phyloP scores from a whole-genome alignment of 2,888 invertebrate species.

The Lottia gigantea region DNA sequence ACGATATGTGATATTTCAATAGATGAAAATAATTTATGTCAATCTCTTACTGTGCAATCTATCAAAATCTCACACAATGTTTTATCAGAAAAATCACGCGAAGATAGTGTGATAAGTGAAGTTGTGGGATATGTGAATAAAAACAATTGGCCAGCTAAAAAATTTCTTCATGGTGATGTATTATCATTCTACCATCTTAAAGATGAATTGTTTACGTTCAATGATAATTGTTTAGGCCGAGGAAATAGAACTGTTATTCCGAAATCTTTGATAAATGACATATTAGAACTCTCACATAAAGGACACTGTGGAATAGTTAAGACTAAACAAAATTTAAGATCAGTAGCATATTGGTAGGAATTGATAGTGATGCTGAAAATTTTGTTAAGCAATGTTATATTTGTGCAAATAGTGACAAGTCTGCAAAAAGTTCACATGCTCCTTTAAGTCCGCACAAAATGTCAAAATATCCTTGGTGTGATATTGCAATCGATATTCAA shows the following conservation, averaged over 20 bases:
- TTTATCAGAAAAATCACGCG: background rate
- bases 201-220: conserved; percentile 6
- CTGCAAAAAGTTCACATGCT: background rate
- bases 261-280: background rate
- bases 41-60: background rate
- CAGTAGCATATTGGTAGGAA: conserved; percentile 23
- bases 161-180: conserved; percentile 1
- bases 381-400: conserved; percentile 13
- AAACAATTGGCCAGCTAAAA: conserved; percentile 20
- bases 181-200: conserved; percentile 16
- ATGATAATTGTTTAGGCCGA: conserved; percentile 5
- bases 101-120: conserved; percentile 13
- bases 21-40: background rate
- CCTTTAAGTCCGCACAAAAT: background rate
- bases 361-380: conserved; percentile 20
- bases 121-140: conserved; percentile 12
- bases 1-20: background rate
- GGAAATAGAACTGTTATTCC: conserved; percentile 15
- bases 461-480: background rate
- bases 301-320: conserved; percentile 18
- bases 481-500: background rate
- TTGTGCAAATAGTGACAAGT: conserved; percentile 14
- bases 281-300: background rate
- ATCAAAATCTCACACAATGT: background rate
- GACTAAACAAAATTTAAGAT: conserved; percentile 20